A percentile compares a stretch with the other conserved stretches of the same genome.
phyloP scores from a whole-genome alignment of 2,113 vertebrate genomes.

The Osmerus mordax region DNA sequence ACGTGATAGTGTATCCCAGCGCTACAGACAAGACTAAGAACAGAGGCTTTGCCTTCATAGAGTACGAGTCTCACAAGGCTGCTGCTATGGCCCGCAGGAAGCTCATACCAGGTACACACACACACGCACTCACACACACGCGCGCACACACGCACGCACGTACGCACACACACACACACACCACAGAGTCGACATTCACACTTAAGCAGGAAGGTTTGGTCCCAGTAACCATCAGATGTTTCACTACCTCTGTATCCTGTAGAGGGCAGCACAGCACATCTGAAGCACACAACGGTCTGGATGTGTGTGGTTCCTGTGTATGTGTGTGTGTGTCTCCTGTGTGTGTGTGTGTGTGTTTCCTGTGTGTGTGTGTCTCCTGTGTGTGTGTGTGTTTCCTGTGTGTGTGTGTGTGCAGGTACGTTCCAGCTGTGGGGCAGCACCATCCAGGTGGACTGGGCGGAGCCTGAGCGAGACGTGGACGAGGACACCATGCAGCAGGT shows the following conservation, averaged over 20 bases:
- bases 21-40: slow-evolving; percentile 86
- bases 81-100: slow-evolving; percentile 91
- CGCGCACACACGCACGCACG: background rate
- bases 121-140: background rate
- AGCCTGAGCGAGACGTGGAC: slow-evolving; percentile 89
- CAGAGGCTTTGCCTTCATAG: slow-evolving; percentile 93
- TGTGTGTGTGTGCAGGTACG: slow-evolving; percentile 68
- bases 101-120: slow-evolving; percentile 82
- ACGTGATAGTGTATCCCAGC: slow-evolving; percentile 91
- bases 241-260: no score
- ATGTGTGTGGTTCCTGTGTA: background rate
- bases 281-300: no score
- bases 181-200: no score
- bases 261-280: no score
- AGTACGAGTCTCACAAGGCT: slow-evolving; percentile 94
- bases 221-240: no score
- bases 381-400: no score
- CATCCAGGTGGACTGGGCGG: slow-evolving; percentile 94
- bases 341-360: no score
- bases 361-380: no score
- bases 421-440: slow-evolving; percentile 89
- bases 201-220: no score
- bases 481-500: slow-evolving; percentile 92
- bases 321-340: no score
- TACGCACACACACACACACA: background rate